Evolutionary conservation across 2,888 invertebrate genomes (phyloP), one percentile per base, ranked within the genome.

Genomic region (Drosophila villosipedis): DNA sequence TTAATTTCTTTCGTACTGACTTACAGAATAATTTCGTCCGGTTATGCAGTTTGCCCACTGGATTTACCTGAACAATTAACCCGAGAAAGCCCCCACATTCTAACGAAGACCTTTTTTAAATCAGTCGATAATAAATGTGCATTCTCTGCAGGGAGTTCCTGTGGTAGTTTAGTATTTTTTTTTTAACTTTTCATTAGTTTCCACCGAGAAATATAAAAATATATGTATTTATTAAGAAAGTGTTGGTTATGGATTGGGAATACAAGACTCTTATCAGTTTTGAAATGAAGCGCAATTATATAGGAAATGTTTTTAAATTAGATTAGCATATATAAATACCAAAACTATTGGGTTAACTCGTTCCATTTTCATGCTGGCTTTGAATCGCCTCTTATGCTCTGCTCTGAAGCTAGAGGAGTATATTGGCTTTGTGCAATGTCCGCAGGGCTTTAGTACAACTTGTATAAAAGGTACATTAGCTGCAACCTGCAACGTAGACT

Each of bases 1-100:
- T 74, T 73, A 53, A 72, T 59, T 72, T 73, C 73, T 39, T 59
- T 52, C 31, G n/a, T 33, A 57, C 66, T 49, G 67, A 67, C 52
- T 73, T 73, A 61, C 74, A 30, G 55, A 74, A 73, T 65, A 66
- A 66, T 60, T 73, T 52, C 55, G 25, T 52, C 33, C 50, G 50
- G 59, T 57, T 73, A 52, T 61, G 54, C 66, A 41, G 66, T 19
- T 65, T 73, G 47, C 71, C 12, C 31, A 54, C 28, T 43, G 41
- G 35, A 59, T 65, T 53, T 59, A 73, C 74, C 74, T 43, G 41
- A 6, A 31, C 16, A 31, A n/a, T 72, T 72, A 73, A 65, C 65
- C 72, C 72, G 16, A 54, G 57, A 33, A 53, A 43, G 57, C 28
- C 1, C 1, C 16, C 22, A 31, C 3, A 14, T 14, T 31, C 1